Base-by-base conservation (phyloP, 2,797 vertebrate genomes). In the Enteromius anoplus region DNA sequence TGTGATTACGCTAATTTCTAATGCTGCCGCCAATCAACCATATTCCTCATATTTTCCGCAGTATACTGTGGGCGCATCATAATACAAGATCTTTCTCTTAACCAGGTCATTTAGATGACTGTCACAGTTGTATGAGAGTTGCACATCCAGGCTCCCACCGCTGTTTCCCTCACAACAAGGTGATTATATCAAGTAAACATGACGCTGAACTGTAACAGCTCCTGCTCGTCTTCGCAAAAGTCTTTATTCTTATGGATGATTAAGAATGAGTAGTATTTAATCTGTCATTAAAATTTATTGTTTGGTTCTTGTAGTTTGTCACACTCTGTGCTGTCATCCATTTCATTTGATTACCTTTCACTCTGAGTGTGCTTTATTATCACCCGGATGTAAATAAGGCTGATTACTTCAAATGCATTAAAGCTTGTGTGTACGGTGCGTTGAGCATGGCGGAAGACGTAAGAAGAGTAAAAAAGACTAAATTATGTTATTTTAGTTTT, bases 41-140 rank as follows among this genome's bases (percentile, higher is more conserved):
- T 26, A 23, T 55, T 42, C 34, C 37, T 51, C 55, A 9, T 47
- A 19, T 45, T 76, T 75, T 53, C 5, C 21, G 2, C 70, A 29
- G 65, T 60, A 60, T 68, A 47, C n/a, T 40, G 40, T 34, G 32
- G 21, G n/a, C 14, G 26, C 65, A 55, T 78, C 71, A 26, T 34
- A 65, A 85, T 73, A 83, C 11, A n/a, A 72, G 65, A 84, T 75
- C n/a, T 84, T 83, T 69, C 45, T 65, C 60, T 58, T 81, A 69
- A 77, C 80, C 40, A 69, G 66, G 58, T 66, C 51, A 76, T 82
- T 82, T 69, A 15, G 40, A 77, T 47, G 68, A 72, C 10, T 21
- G 77, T 84, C 84, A 84, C 75, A 80, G 58, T 68, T 42, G 15
- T 32, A 42, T 32, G 6, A 45, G 32, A n/a, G 64, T 55, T 64